Evolutionary conservation across 2,888 invertebrate species (phyloP).

Genomic region (Oasisia sp.): DNA sequence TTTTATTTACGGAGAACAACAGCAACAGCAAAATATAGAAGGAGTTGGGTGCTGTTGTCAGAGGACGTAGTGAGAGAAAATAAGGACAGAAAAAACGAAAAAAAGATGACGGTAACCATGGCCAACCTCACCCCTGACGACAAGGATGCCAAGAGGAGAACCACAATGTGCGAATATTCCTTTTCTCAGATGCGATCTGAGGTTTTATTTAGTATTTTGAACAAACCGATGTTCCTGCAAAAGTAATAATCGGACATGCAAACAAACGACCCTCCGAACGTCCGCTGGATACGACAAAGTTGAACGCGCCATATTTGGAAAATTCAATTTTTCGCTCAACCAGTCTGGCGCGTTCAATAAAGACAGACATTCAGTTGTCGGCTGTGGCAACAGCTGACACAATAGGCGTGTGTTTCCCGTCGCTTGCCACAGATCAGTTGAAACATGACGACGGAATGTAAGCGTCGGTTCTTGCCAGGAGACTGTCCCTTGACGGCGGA

Average conservation of each 20-base stretch:
- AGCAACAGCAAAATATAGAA: too few species aligned
- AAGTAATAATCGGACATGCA: background rate
- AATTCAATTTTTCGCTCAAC: background rate
- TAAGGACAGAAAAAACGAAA: too few species aligned
- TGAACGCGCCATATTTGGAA: background rate
- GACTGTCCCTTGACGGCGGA: background rate
- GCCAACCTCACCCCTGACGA: too few species aligned
- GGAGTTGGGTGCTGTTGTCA: too few species aligned
- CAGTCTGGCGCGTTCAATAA: background rate
- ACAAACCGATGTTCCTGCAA: background rate
- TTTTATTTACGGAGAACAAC: too few species aligned
- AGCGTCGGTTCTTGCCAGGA: background rate
- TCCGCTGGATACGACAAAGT: background rate
- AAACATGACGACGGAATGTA: background rate
- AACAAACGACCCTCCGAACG: background rate
- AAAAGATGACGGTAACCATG: too few species aligned
- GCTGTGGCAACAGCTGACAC: background rate
- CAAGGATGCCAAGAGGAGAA: too few species aligned
- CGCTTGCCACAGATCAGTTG: background rate
- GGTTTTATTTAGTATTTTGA: background rate
- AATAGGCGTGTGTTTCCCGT: background rate
- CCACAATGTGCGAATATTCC: background rate
- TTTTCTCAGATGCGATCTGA: background rate
- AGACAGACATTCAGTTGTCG: background rate
- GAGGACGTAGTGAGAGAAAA: too few species aligned